phyloP scores from a whole-genome alignment of 2,113 vertebrate species.

The Pterocles gutturalis region DNA sequence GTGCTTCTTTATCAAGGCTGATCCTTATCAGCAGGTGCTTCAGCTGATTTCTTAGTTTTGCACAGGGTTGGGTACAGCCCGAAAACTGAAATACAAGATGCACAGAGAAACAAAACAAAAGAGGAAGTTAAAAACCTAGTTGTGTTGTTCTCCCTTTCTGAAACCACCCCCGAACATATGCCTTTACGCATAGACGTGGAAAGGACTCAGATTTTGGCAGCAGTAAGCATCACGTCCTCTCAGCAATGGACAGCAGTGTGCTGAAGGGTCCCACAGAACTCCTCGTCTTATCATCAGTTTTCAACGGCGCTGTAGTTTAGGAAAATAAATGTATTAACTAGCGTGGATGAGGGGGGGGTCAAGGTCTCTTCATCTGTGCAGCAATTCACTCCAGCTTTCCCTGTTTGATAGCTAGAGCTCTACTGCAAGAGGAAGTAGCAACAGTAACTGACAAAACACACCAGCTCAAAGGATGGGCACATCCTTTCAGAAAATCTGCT shows the following conservation, averaged over 20 bases:
- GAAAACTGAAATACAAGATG: constrained; percentile 23
- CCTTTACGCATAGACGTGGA: constrained; percentile 11
- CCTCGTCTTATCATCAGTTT: fast-evolving
- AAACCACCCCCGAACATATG: constrained; percentile 55
- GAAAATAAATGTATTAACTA: not conserved
- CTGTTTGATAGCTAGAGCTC: not conserved
- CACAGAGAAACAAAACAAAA: constrained; percentile 32
- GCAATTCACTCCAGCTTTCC: not conserved
- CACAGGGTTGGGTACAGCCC: constrained; percentile 1
- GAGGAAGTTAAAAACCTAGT: constrained; percentile 39
- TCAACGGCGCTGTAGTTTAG: not conserved
- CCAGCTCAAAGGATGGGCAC: not conserved
- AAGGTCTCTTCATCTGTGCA: not conserved
- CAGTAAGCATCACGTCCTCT: not conserved
- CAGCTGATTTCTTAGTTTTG: not conserved
- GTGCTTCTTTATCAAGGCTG: constrained; percentile 13
- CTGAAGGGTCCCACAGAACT: not conserved
- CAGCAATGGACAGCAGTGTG: not conserved
- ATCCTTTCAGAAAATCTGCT: not conserved
- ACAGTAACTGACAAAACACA: not conserved
- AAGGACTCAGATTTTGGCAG: constrained; percentile 8
- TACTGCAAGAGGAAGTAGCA: not conserved
- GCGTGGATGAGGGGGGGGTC: not conserved
- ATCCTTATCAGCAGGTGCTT: constrained; percentile 12
- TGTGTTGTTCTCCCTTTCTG: not conserved